phyloP scores from a whole-genome alignment of 2,888 invertebrate genomes.

The Listrodromus nycthemerus region DNA sequence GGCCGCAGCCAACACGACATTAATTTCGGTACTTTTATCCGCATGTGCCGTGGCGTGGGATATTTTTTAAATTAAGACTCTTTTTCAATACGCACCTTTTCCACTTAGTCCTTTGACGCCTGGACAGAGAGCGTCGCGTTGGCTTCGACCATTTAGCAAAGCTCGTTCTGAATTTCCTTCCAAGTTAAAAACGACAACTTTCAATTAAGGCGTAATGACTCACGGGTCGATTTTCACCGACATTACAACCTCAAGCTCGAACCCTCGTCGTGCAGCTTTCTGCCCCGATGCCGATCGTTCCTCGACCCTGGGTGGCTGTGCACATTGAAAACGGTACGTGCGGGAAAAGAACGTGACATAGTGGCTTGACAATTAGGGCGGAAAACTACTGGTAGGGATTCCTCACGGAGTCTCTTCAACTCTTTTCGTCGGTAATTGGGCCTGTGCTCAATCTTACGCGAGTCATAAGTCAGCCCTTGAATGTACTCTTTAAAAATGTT shows the following conservation, averaged over 20 bases:
- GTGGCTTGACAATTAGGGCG: neutral
- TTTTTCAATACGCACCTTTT: neutral
- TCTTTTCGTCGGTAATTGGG: conserved; percentile 36
- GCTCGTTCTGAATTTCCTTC: neutral
- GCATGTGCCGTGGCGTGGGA: neutral
- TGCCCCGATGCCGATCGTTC: neutral
- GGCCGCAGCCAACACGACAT: neutral
- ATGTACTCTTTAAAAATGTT: neutral
- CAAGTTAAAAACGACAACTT: neutral
- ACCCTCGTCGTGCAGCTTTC: neutral
- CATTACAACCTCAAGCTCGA: neutral
- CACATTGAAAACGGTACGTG: conserved; percentile 13
- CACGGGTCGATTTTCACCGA: conserved; percentile 29
- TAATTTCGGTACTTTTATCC: neutral
- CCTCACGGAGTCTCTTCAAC: neutral
- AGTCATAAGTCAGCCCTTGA: conserved; percentile 33
- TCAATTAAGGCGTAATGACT: conserved; percentile 54
- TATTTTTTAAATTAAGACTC: conserved; percentile 30
- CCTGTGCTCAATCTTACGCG: conserved; percentile 28
- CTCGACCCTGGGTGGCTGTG: neutral
- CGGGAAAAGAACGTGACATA: conserved; percentile 14
- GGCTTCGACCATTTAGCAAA: neutral
- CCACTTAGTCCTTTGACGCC: neutral
- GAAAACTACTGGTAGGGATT: neutral
- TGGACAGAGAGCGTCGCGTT: neutral